phyloP scores from a whole-genome alignment of 2,888 invertebrate genomes.

The Parascotia fuliginaria region DNA sequence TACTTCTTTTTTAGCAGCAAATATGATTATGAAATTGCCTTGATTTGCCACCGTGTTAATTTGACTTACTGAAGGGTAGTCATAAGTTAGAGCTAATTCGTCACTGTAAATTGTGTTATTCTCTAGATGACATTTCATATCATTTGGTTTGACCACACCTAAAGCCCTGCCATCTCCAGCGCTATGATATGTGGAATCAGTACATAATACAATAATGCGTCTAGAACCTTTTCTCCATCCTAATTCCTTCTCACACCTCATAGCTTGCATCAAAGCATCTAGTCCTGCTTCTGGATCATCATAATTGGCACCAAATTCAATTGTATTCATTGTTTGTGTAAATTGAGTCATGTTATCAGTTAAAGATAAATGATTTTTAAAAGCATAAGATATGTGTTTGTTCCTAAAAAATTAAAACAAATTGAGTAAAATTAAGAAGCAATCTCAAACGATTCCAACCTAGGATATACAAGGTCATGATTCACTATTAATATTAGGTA shows the following conservation, averaged over 20 bases:
- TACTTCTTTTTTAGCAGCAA: slow-evolving; percentile 86
- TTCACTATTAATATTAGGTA: too few species aligned
- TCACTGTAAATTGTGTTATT: slow-evolving; percentile 72
- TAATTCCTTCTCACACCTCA: slow-evolving; percentile 88
- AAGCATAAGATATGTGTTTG: slow-evolving; percentile 67
- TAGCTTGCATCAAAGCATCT: slow-evolving; percentile 95
- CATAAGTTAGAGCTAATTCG: slow-evolving; percentile 79
- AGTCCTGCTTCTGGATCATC: slow-evolving; percentile 93
- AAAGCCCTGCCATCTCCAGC: slow-evolving; percentile 93
- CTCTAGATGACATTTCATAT: slow-evolving; percentile 88
- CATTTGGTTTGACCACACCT: slow-evolving; percentile 89
- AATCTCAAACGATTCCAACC: too few species aligned
- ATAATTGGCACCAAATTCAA: slow-evolving; percentile 78
- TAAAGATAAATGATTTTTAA: slow-evolving; percentile 90
- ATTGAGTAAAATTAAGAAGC: too few species aligned
- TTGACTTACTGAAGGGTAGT: slow-evolving; percentile 93
- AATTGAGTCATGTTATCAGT: slow-evolving; percentile 83
- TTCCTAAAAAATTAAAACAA: slow-evolving; percentile 53
- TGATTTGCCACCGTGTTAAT: slow-evolving; percentile 87
- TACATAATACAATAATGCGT: slow-evolving; percentile 91
- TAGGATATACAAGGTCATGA: too few species aligned
- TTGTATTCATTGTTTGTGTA: slow-evolving; percentile 13
- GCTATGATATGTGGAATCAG: slow-evolving; percentile 92
- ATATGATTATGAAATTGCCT: slow-evolving; percentile 91
- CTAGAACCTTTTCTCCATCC: slow-evolving; percentile 91